phyloP scores from a whole-genome alignment of 2,113 vertebrate genomes.

The Oostethus manadensis region DNA sequence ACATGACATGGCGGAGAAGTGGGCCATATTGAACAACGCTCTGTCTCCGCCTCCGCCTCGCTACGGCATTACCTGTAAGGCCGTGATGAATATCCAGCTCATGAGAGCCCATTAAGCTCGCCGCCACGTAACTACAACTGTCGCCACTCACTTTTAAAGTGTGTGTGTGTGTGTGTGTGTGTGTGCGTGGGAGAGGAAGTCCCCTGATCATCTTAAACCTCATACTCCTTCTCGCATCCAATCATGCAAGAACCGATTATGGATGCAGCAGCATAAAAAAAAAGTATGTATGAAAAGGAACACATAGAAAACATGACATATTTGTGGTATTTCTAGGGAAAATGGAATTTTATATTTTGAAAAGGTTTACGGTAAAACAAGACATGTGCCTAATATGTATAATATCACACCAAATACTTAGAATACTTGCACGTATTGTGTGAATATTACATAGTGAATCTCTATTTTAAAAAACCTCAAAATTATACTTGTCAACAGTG shows the following conservation, averaged over 20 bases:
- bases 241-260: slow-evolving; percentile 8
- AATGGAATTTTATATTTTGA: no score
- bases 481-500: no score
- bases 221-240: slow-evolving; percentile 10
- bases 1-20: slow-evolving; percentile 40
- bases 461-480: no score
- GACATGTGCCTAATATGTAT: no score
- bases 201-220: slow-evolving; percentile 8
- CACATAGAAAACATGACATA: no score
- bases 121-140: slow-evolving; percentile 29
- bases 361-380: no score
- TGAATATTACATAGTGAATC: no score
- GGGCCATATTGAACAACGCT: slow-evolving; percentile 37
- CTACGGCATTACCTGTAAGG: slow-evolving; percentile 46
- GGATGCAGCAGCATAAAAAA: background rate
- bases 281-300: no score
- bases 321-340: no score
- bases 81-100: slow-evolving; percentile 53
- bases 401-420: no score
- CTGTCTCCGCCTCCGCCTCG: slow-evolving; percentile 31
- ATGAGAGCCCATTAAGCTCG: slow-evolving; percentile 48
- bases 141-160: slow-evolving; percentile 46
- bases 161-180: slow-evolving; percentile 12
- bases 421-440: no score
- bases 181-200: slow-evolving; percentile 10